Percentiles rank a stretch among this genome's conserved stretches.
Evolutionary conservation across 2,797 vertebrate genomes (phyloP).

Genomic region (Vultur gryphus): DNA sequence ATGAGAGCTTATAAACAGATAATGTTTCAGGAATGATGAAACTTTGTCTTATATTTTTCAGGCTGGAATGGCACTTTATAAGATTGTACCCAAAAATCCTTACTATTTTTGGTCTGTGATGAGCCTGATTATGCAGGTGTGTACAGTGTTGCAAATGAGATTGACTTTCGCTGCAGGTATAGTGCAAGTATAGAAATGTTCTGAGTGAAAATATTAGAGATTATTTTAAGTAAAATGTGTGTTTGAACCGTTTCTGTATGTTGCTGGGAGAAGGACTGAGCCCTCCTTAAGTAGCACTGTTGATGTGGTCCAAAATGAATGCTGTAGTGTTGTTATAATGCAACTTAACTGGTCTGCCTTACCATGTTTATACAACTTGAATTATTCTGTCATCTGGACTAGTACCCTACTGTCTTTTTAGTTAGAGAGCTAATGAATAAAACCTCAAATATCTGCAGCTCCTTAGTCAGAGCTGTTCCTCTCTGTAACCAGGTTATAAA

Average conservation of each 20-base stretch:
- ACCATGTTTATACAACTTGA: neutral
- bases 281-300: neutral
- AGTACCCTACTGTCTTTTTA: neutral
- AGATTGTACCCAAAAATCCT: conserved; percentile 98
- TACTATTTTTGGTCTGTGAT: conserved; percentile 99
- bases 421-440: neutral
- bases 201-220: neutral
- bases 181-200: neutral
- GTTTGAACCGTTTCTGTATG: neutral
- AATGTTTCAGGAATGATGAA: neutral
- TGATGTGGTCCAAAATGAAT: neutral
- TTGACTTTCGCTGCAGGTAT: neutral
- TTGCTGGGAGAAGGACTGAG: neutral
- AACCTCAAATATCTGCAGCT: neutral
- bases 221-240: neutral
- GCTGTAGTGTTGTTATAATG: neutral
- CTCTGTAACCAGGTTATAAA: neutral
- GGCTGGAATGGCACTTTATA: conserved; percentile 99
- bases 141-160: conserved; percentile 22
- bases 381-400: neutral
- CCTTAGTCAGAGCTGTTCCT: neutral
- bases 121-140: conserved; percentile 99
- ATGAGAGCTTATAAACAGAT: neutral
- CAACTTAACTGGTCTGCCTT: neutral
- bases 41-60: conserved; percentile 67